Percentiles rank a stretch among this genome's conserved stretches.
Conservation (phyloP, 2,797 vertebrate species). For the Pangasius sanitwongsei region DNA sequence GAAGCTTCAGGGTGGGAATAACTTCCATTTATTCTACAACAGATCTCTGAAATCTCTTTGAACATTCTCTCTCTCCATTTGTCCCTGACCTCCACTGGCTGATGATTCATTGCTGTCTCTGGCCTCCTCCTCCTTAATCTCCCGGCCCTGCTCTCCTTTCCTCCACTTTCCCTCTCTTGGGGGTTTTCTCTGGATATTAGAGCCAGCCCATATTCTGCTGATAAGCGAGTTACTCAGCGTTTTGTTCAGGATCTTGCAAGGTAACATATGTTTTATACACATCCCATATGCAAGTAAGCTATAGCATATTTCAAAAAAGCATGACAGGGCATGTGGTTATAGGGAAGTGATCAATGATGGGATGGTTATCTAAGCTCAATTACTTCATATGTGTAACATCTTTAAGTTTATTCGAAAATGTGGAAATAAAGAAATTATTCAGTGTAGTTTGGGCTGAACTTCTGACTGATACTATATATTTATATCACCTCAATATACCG, state of each 20-base stretch:
- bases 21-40: constrained; percentile 23
- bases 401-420: neutral
- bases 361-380: neutral
- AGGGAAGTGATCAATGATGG: neutral
- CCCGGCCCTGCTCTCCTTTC: constrained; percentile 11
- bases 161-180: constrained; percentile 12
- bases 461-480: neutral
- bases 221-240: constrained; percentile 5
- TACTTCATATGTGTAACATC: neutral
- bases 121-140: constrained; percentile 5
- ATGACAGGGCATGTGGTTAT: neutral
- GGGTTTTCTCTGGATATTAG: constrained; percentile 6
- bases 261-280: constrained; percentile 8
- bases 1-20: constrained; percentile 32
- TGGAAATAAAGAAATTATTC: neutral
- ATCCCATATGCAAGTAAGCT: neutral
- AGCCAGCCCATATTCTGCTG: constrained; percentile 6
- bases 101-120: constrained; percentile 34
- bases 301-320: neutral
- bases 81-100: constrained; percentile 20
- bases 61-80: constrained; percentile 14
- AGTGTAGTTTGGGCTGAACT: neutral
- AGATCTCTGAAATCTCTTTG: constrained; percentile 24
- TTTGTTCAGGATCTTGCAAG: constrained; percentile 1
- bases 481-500: neutral